A percentile compares a stretch with the other conserved stretches of the same genome.
Evolutionary conservation across 1,140 invertebrate species (phyloP).

Genomic region (Himalopsyche phryganea): DNA sequence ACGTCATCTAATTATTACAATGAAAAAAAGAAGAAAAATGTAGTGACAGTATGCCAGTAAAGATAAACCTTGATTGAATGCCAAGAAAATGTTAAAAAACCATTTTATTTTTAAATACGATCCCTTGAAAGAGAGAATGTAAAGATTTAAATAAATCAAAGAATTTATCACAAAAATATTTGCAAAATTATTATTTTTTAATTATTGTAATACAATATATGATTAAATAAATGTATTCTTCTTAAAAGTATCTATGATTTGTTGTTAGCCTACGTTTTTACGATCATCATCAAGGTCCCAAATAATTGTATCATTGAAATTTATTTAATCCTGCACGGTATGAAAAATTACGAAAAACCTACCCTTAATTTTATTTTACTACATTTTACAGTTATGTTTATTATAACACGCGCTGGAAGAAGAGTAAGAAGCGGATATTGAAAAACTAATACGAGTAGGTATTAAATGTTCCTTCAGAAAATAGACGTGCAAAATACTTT

Average conservation of each 20-base stretch:
- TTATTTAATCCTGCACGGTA: constrained; percentile 12
- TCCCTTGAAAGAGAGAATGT: no score
- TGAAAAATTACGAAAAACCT: constrained; percentile 15
- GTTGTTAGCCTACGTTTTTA: neutral
- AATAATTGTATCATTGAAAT: constrained; percentile 18
- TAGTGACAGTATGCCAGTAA: no score
- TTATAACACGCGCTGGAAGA: neutral
- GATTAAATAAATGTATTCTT: neutral
- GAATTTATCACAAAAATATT: neutral
- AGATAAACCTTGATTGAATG: no score
- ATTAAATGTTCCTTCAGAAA: constrained; percentile 2
- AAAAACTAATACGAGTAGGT: neutral
- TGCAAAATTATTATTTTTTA: neutral
- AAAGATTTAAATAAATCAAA: neutral
- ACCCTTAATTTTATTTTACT: constrained; percentile 6
- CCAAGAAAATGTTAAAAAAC: no score
- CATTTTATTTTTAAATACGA: no score
- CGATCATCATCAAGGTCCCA: constrained; percentile 12
- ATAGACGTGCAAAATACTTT: constrained; percentile 11
- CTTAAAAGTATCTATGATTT: neutral
- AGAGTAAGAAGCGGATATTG: neutral
- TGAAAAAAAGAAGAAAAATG: neutral
- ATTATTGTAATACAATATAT: neutral
- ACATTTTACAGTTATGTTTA: neutral
- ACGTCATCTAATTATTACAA: constrained; percentile 16